Evolutionary conservation across 2,113 vertebrate genomes (phyloP).

Genomic region (Zeus faber): DNA sequence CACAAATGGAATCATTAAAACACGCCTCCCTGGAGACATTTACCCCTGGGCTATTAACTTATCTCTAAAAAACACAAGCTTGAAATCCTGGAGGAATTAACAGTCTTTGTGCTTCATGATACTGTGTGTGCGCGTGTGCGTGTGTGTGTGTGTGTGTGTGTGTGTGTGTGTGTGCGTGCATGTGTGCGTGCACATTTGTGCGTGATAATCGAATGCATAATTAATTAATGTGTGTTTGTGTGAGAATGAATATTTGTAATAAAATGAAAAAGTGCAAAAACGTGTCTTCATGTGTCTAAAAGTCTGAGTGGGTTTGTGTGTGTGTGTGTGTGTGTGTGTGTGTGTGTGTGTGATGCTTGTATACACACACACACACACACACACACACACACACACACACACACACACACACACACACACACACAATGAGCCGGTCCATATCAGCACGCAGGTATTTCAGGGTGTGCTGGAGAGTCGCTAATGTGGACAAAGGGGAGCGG

Average conservation of each 20-base stretch:
- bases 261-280: not conserved
- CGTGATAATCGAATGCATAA: slow-evolving; percentile 2
- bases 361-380: no score
- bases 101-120: slow-evolving; percentile 32
- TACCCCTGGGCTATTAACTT: slow-evolving; percentile 70
- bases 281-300: slow-evolving; percentile 11
- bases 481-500: slow-evolving; percentile 60
- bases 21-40: slow-evolving; percentile 57
- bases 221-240: slow-evolving; percentile 23
- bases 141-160: slow-evolving; percentile 14
- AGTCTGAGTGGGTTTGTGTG: slow-evolving; percentile 10
- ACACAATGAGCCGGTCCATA: no score
- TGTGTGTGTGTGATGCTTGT: slow-evolving; percentile 10
- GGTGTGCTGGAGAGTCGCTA: slow-evolving; percentile 55
- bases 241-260: slow-evolving; percentile 23
- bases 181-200: slow-evolving; percentile 7
- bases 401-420: no score
- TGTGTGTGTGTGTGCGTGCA: slow-evolving; percentile 21
- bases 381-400: no score
- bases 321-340: slow-evolving; percentile 19
- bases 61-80: slow-evolving; percentile 67
- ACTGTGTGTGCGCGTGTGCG: slow-evolving; percentile 16
- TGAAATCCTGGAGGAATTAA: slow-evolving; percentile 64
- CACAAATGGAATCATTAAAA: slow-evolving; percentile 81
- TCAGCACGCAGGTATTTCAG: slow-evolving; percentile 56